These are phyloP conservation scores for Eolophus roseicapilla DNA, from an alignment of 2,113 vertebrate genomes.

Conservation along the genomic window DNA sequence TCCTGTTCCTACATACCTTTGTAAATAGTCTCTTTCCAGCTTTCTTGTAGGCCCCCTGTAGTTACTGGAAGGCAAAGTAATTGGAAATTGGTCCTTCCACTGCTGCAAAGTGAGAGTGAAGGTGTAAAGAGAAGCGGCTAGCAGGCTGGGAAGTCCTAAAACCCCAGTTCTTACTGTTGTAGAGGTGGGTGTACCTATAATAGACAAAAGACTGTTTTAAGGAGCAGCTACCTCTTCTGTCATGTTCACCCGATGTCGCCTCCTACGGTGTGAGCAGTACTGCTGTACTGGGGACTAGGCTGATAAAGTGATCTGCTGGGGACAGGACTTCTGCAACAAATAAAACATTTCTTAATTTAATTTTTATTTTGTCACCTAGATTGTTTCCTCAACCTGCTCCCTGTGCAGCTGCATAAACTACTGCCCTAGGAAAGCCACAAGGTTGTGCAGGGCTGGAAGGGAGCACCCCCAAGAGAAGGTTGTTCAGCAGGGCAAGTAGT, in stretches of 20 bases:
- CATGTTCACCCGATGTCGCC: rapidly evolving
- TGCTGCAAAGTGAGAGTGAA: not conserved
- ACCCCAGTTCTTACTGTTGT: not conserved
- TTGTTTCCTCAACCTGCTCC: not conserved
- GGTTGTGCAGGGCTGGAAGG: not conserved
- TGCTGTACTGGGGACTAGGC: not conserved
- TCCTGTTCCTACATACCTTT: not conserved
- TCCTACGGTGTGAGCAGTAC: not conserved
- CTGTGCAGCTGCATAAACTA: not conserved
- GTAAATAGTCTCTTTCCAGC: not conserved
- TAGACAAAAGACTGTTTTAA: not conserved
- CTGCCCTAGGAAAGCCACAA: not conserved
- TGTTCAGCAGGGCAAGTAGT: not conserved
- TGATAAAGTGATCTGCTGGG: not conserved
- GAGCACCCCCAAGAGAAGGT: not conserved
- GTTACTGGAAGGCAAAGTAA: not conserved
- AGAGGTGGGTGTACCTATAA: not conserved
- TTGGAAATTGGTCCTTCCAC: not conserved
- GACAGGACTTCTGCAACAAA: not conserved
- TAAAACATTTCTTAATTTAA: not conserved
- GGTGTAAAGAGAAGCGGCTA: not conserved
- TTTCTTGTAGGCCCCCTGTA: not conserved
- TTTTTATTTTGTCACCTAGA: not conserved
- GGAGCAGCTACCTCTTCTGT: not conserved
- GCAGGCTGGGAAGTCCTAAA: not conserved